phyloP scores from a whole-genome alignment of 2,113 vertebrate genomes.

The Python bivittatus region DNA sequence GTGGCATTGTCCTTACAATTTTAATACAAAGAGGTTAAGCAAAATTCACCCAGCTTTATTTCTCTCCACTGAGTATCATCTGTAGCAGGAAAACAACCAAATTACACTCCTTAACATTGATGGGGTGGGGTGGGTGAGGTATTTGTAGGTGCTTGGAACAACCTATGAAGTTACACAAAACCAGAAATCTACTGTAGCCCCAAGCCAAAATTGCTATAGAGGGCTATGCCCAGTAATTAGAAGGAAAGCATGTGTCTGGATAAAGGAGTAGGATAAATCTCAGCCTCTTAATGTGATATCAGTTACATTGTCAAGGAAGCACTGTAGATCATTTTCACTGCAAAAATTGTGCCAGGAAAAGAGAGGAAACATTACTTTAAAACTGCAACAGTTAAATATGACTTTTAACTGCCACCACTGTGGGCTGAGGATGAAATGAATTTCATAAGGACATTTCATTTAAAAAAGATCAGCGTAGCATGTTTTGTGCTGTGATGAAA shows the following conservation, averaged over 20 bases:
- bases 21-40: background rate
- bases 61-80: background rate
- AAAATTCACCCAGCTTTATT: background rate
- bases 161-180: background rate
- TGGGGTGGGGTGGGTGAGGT: background rate
- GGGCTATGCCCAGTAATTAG: background rate
- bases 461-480: background rate
- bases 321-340: background rate
- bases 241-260: background rate
- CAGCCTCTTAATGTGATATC: background rate
- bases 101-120: background rate
- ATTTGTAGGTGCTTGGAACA: background rate
- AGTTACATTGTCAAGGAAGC: background rate
- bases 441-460: background rate
- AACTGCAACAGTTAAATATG: background rate
- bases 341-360: background rate
- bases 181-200: background rate
- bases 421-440: background rate
- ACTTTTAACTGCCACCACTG: background rate
- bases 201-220: background rate
- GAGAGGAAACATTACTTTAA: background rate
- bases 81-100: background rate
- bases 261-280: background rate
- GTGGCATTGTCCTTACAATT: background rate
- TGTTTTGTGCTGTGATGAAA: background rate